Percentiles rank a stretch among this genome's conserved stretches.
phyloP scores from a whole-genome alignment of 2,888 invertebrate genomes.

The Horisme vitalbata region DNA sequence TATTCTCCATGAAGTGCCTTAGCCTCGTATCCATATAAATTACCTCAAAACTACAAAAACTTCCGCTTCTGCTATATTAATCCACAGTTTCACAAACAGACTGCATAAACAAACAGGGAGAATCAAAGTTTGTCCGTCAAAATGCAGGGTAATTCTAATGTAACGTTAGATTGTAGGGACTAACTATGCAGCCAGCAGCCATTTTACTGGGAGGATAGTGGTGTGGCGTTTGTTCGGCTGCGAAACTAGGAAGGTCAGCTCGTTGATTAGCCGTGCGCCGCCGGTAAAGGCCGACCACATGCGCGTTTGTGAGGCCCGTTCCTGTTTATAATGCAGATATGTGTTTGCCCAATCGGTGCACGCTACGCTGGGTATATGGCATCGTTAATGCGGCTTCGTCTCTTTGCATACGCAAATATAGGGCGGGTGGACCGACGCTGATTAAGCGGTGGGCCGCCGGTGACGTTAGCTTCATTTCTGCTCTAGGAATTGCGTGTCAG shows the following conservation, averaged over 20 bases:
- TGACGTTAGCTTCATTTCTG: slow-evolving; percentile 69
- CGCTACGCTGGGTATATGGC: slow-evolving; percentile 82
- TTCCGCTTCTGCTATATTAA: not conserved
- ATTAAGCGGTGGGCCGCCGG: slow-evolving; percentile 77
- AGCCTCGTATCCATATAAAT: no score
- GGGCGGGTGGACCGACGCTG: slow-evolving; percentile 78
- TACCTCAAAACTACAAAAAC: not conserved
- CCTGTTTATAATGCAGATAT: slow-evolving; percentile 84
- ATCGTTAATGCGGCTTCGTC: slow-evolving; percentile 81
- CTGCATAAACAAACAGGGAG: slow-evolving; percentile 9
- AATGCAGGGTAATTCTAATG: slow-evolving; percentile 34
- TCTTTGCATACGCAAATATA: slow-evolving; percentile 84
- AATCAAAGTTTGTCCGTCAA: slow-evolving; percentile 22
- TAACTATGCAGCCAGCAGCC: slow-evolving; percentile 41
- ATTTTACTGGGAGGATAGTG: slow-evolving; percentile 53
- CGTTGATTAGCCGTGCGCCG: slow-evolving; percentile 77
- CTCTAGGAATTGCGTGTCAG: slow-evolving; percentile 62
- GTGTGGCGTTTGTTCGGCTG: slow-evolving; percentile 67
- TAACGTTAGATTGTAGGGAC: slow-evolving; percentile 33
- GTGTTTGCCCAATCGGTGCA: slow-evolving; percentile 83
- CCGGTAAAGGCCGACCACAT: slow-evolving; percentile 81
- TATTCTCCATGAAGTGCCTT: no score
- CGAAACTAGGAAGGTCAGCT: slow-evolving; percentile 66
- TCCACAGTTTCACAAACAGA: not conserved
- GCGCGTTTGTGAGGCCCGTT: slow-evolving; percentile 79